Conservation (phyloP, 2,113 vertebrate genomes). For the Osmerus eperlanus region DNA sequence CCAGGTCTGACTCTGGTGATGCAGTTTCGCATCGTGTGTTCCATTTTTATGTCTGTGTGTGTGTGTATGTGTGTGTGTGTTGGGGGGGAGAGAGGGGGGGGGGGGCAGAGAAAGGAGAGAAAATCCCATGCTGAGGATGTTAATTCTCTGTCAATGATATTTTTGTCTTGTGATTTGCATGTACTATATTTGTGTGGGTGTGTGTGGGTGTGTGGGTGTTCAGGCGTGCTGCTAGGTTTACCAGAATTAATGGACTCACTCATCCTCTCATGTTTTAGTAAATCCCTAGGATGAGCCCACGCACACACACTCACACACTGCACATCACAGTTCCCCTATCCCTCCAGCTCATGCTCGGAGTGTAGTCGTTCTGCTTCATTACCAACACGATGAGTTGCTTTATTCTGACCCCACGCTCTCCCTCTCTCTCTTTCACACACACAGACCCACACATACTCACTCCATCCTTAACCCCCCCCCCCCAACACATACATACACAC, state of each 20-base stretch:
- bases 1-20: too few relatives aligned
- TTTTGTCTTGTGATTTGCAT: not conserved
- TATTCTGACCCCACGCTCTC: constrained; percentile 27
- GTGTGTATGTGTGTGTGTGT: too few relatives aligned
- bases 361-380: constrained; percentile 29
- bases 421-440: not conserved
- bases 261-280: constrained; percentile 6
- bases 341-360: not conserved
- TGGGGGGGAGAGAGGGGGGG: too few relatives aligned
- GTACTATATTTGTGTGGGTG: not conserved
- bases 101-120: too few relatives aligned
- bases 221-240: not conserved
- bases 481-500: not conserved
- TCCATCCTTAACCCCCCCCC: constrained; percentile 1
- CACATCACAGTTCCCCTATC: not conserved
- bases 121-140: not conserved
- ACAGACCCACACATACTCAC: not conserved
- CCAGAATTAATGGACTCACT: constrained; percentile 11
- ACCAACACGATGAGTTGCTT: constrained; percentile 25
- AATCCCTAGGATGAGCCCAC: constrained; percentile 15
- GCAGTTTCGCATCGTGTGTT: too few relatives aligned
- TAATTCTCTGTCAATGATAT: not conserved
- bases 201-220: not conserved
- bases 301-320: not conserved
- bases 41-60: too few relatives aligned